Conservation (phyloP, 1,140 invertebrate species). For the Drosophila albomicans region DNA sequence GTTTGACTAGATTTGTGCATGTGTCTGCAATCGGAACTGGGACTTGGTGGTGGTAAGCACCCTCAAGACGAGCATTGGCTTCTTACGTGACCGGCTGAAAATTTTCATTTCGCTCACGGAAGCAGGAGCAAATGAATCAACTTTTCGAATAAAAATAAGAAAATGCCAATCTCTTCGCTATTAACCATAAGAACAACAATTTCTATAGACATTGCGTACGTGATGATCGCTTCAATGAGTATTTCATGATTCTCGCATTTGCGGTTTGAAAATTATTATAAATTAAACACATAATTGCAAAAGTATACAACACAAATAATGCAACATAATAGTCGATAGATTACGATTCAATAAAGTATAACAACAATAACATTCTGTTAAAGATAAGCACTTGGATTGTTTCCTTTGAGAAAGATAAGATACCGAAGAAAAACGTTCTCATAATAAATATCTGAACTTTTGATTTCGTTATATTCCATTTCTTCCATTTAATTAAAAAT, state of each 20-base stretch:
- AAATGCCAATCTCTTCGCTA: slow-evolving; percentile 62
- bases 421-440: too few relatives aligned
- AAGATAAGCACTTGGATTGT: too few relatives aligned
- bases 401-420: too few relatives aligned
- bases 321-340: not conserved
- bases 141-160: slow-evolving; percentile 71
- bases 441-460: too few relatives aligned
- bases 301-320: slow-evolving; percentile 41
- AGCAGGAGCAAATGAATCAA: slow-evolving; percentile 79
- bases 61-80: slow-evolving; percentile 31
- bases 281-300: slow-evolving; percentile 68
- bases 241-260: slow-evolving; percentile 51
- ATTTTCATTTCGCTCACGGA: slow-evolving; percentile 67
- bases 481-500: too few relatives aligned
- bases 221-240: slow-evolving; percentile 54
- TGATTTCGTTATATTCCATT: too few relatives aligned
- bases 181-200: slow-evolving; percentile 52
- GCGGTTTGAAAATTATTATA: slow-evolving; percentile 52
- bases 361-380: not conserved
- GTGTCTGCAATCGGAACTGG: not conserved
- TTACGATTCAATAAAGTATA: not conserved
- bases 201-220: slow-evolving; percentile 60
- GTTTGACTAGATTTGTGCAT: slow-evolving; percentile 31
- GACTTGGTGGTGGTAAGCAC: not conserved
- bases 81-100: slow-evolving; percentile 74